phyloP scores from a whole-genome alignment of 2,113 vertebrate genomes.

The Bubo scandiacus region DNA sequence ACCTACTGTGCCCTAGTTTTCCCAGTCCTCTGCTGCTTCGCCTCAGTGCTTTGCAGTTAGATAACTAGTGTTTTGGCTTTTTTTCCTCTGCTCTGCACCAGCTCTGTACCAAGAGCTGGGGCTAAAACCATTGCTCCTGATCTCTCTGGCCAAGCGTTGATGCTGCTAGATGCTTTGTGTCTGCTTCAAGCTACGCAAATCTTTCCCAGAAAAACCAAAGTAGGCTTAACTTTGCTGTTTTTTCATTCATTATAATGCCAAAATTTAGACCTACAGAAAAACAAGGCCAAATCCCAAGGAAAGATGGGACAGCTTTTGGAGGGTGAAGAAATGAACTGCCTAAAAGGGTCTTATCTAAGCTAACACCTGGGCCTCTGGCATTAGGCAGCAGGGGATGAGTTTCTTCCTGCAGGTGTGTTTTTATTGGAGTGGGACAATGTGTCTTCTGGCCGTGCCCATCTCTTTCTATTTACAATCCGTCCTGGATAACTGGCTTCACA shows the following conservation, averaged over 20 bases:
- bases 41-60: not conserved
- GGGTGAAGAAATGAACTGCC: not conserved
- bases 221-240: not conserved
- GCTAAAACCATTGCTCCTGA: not conserved
- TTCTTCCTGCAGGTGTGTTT: not conserved
- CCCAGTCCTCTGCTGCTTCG: not conserved
- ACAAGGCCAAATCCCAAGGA: not conserved
- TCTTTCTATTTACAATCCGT: not conserved
- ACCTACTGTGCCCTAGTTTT: not conserved
- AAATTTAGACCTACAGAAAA: not conserved
- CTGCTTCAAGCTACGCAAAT: not conserved
- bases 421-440: not conserved
- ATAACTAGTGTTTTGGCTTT: not conserved
- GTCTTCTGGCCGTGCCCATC: not conserved
- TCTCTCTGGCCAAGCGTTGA: fast-evolving
- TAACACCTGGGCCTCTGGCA: not conserved
- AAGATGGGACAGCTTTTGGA: not conserved
- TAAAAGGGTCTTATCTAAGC: not conserved
- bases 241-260: not conserved
- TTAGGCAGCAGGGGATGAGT: not conserved
- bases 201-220: not conserved
- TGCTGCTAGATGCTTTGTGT: not conserved
- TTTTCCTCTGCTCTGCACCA: not conserved
- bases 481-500: not conserved
- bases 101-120: not conserved